A percentile compares a stretch with the other conserved stretches of the same genome.
Evolutionary conservation across 2,888 invertebrate species (phyloP).

Genomic region (Melanophora roralis): DNA sequence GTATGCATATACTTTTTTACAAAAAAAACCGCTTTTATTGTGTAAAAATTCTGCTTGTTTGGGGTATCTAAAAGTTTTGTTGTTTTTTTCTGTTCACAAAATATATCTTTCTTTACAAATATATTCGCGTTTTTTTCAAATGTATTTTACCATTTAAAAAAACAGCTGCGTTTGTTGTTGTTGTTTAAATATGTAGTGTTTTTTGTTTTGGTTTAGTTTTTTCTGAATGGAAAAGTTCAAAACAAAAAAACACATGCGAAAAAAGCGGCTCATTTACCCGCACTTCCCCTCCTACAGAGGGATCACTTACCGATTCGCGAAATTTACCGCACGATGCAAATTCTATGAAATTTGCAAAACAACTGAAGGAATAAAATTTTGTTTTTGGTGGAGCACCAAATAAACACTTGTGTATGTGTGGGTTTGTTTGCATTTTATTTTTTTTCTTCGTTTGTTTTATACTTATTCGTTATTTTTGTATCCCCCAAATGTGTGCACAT

Average conservation of each 20-base stretch:
- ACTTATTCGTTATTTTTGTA: background rate
- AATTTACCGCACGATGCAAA: slow-evolving; percentile 46
- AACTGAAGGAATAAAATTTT: slow-evolving; percentile 53
- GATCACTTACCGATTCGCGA: background rate
- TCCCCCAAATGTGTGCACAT: slow-evolving; percentile 27
- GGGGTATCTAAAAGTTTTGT: slow-evolving; percentile 55
- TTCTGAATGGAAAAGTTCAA: slow-evolving; percentile 63
- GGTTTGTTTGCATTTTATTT: background rate
- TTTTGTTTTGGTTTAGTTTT: slow-evolving; percentile 63
- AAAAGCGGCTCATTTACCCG: slow-evolving; percentile 59
- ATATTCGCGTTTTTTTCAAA: slow-evolving; percentile 61
- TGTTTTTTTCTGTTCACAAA: slow-evolving; percentile 55
- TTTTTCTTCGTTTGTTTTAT: background rate
- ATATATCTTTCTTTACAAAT: slow-evolving; percentile 56
- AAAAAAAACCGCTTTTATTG: slow-evolving; percentile 10
- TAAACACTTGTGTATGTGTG: background rate
- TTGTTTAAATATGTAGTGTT: slow-evolving; percentile 41
- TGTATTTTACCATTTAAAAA: slow-evolving; percentile 61
- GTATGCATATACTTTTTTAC: slow-evolving; percentile 1
- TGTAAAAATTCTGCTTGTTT: slow-evolving; percentile 40
- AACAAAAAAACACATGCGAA: slow-evolving; percentile 61
- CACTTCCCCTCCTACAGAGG: slow-evolving; percentile 28
- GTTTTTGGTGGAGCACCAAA: slow-evolving; percentile 25
- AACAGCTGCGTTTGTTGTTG: slow-evolving; percentile 58
- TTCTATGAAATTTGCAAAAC: slow-evolving; percentile 54